Evolutionary conservation across 2,113 vertebrate species (phyloP).

Genomic region (Elachura formosa): DNA sequence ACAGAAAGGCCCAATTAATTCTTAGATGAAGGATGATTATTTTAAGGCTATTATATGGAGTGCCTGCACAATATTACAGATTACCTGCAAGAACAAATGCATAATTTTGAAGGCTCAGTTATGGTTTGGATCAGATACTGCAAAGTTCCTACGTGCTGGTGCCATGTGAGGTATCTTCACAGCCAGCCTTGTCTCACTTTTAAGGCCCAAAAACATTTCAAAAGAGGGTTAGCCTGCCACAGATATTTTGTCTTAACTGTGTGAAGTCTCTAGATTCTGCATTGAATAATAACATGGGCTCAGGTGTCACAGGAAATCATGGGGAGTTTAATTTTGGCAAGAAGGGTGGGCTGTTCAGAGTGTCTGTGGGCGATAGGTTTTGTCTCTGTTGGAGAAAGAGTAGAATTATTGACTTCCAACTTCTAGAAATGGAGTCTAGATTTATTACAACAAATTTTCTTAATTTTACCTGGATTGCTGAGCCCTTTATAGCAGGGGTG

Average conservation of each 20-base stretch:
- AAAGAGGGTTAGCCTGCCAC: background rate
- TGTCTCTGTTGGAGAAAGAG: background rate
- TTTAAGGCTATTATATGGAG: background rate
- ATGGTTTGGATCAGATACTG: background rate
- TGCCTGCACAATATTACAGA: no score
- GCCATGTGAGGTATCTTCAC: background rate
- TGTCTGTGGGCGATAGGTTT: background rate
- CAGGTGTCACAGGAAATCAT: background rate
- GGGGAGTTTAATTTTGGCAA: background rate
- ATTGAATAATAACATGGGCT: background rate
- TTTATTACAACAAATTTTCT: background rate
- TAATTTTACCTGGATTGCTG: background rate
- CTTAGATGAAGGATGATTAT: background rate
- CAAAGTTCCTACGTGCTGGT: fast-evolving
- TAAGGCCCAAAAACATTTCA: background rate
- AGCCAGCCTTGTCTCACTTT: background rate
- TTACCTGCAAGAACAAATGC: background rate
- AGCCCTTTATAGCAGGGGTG: background rate
- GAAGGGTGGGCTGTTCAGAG: background rate
- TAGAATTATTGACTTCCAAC: background rate
- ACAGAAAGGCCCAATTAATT: background rate
- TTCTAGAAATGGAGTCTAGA: background rate
- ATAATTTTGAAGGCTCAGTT: background rate
- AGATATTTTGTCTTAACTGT: background rate
- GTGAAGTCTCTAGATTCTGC: background rate